Evolutionary conservation across 2,888 invertebrate genomes (phyloP).

Genomic region (Aphodius sticticus): DNA sequence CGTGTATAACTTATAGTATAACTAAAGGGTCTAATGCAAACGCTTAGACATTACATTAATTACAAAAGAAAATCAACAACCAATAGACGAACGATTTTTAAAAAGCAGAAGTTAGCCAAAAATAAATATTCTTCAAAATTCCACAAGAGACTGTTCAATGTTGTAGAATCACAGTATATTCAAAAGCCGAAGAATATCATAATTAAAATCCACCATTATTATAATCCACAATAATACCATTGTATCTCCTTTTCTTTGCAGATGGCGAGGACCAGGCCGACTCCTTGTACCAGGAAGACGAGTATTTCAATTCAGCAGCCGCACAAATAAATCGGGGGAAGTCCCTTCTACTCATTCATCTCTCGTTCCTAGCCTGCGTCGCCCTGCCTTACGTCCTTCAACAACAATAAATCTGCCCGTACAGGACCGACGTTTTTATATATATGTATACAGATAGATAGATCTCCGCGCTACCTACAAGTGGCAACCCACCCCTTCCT

Average conservation of each 20-base stretch:
- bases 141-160: no score
- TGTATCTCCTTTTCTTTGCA: constrained; percentile 42
- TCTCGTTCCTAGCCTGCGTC: constrained; percentile 48
- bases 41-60: no score
- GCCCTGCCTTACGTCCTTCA: constrained; percentile 50
- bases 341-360: constrained; percentile 40
- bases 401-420: constrained; percentile 48
- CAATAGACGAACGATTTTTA: no score
- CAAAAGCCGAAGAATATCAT: no score
- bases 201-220: neutral
- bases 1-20: no score
- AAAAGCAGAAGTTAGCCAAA: no score
- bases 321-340: constrained; percentile 41
- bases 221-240: neutral
- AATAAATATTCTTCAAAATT: no score
- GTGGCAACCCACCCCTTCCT: constrained; percentile 5
- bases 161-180: no score
- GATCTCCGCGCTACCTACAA: constrained; percentile 26
- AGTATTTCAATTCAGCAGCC: constrained; percentile 47
- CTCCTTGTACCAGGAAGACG: constrained; percentile 52
- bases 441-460: constrained; percentile 27
- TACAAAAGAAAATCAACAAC: no score
- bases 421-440: constrained; percentile 26
- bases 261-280: constrained; percentile 51
- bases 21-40: no score